Conservation (phyloP, 2,797 vertebrate genomes). For the Glyptemys insculpta region DNA sequence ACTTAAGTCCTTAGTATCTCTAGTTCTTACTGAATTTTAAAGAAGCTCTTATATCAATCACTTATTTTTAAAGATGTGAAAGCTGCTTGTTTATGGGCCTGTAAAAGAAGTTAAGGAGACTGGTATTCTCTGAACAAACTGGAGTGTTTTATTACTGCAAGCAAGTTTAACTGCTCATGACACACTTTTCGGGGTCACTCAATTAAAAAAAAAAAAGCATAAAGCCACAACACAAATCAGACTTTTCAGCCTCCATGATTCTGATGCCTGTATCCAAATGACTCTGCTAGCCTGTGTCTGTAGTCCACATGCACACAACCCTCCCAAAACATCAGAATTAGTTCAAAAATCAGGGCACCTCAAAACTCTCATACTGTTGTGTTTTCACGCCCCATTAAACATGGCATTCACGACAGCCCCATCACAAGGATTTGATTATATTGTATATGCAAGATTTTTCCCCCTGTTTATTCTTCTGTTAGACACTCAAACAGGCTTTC, state of each 20-base stretch:
- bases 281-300: neutral
- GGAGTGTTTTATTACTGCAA: neutral
- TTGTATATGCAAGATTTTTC: conserved; percentile 9
- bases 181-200: neutral
- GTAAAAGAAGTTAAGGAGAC: neutral
- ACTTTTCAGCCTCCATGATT: neutral
- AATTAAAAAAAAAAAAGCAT: neutral
- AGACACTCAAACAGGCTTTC: neutral
- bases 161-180: neutral
- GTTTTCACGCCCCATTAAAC: conserved; percentile 11
- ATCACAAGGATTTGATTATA: neutral
- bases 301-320: neutral
- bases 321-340: neutral
- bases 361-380: neutral
- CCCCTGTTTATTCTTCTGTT: conserved; percentile 11
- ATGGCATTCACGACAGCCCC: neutral
- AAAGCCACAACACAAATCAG: neutral
- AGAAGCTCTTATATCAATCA: conserved; percentile 29
- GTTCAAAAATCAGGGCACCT: neutral
- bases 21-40: conserved; percentile 59
- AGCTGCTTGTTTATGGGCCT: neutral
- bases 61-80: conserved; percentile 4
- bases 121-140: neutral
- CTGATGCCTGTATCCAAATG: neutral
- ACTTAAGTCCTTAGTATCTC: conserved; percentile 48